These are phyloP conservation scores for Phortica variegata DNA, from an alignment of 1,140 invertebrate genomes.

Conservation along the genomic window DNA sequence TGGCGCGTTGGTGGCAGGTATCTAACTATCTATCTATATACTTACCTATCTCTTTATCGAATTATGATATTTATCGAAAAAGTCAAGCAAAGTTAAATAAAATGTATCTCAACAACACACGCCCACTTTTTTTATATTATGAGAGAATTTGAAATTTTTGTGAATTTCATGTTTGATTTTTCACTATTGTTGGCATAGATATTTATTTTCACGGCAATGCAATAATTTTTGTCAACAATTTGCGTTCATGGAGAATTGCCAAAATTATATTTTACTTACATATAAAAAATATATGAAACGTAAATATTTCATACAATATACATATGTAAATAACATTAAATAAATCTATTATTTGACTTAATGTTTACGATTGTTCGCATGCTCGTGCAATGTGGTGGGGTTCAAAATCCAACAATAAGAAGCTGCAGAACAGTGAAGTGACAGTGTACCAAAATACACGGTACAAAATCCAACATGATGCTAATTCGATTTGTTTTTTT, in stretches of 20 bases:
- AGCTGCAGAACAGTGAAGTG: too few relatives aligned
- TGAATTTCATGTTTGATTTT: background rate
- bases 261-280: background rate
- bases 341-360: background rate
- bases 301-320: background rate
- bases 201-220: background rate
- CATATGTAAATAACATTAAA: background rate
- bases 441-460: too few relatives aligned
- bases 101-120: background rate
- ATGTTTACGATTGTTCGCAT: background rate
- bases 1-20: slow-evolving; percentile 58
- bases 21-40: background rate
- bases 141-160: background rate
- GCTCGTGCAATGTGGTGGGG: background rate
- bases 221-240: slow-evolving; percentile 1
- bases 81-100: background rate
- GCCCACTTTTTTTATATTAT: background rate
- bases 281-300: too few relatives aligned
- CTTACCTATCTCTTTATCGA: too few relatives aligned
- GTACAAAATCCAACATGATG: too few relatives aligned
- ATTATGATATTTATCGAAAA: too few relatives aligned
- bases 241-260: slow-evolving; percentile 4
- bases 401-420: too few relatives aligned
- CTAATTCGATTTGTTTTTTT: too few relatives aligned
- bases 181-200: too few relatives aligned